Percentiles rank a stretch among this genome's conserved stretches.
These are phyloP conservation scores for Notoglanidium macrostoma DNA, from an alignment of 2,797 vertebrate species.

Conservation along the genomic window DNA sequence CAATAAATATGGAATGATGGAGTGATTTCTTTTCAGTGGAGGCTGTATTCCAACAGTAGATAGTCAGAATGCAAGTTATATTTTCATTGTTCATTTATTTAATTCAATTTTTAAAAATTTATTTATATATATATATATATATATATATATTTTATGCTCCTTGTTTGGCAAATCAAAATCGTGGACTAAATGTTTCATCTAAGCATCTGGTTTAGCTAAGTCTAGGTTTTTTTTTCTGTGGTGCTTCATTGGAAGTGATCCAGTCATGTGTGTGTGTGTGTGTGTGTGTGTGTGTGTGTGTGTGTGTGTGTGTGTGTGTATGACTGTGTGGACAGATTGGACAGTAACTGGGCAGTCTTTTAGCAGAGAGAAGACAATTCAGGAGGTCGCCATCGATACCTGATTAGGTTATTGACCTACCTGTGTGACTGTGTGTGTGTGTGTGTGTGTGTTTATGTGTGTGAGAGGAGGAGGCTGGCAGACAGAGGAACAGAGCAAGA, in stretches of 20 bases:
- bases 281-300: conserved; percentile 38
- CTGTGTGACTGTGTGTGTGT: conserved; percentile 55
- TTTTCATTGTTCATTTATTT: conserved; percentile 27
- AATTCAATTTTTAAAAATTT: conserved; percentile 53
- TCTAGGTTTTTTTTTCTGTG: not conserved
- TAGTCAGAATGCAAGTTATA: not conserved
- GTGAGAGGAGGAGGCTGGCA: conserved; percentile 52
- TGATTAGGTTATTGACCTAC: conserved; percentile 83
- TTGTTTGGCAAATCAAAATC: not conserved
- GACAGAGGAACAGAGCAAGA: conserved; percentile 53
- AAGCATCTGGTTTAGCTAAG: too few species aligned
- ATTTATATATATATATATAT: conserved; percentile 55
- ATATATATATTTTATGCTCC: not conserved
- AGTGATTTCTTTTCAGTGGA: not conserved
- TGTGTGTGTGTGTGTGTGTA: conserved; percentile 44
- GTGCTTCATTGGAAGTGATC: not conserved
- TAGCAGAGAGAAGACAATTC: conserved; percentile 58
- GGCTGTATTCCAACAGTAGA: not conserved
- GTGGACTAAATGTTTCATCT: too few species aligned
- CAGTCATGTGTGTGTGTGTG: conserved; percentile 31
- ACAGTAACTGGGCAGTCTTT: conserved; percentile 54
- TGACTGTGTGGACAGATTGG: not conserved
- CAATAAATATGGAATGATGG: not conserved
- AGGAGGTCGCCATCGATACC: conserved; percentile 75
- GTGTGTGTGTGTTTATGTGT: conserved; percentile 53